Base-by-base conservation (phyloP, 2,888 invertebrate genomes). In the Allophyes oxyacanthae region DNA sequence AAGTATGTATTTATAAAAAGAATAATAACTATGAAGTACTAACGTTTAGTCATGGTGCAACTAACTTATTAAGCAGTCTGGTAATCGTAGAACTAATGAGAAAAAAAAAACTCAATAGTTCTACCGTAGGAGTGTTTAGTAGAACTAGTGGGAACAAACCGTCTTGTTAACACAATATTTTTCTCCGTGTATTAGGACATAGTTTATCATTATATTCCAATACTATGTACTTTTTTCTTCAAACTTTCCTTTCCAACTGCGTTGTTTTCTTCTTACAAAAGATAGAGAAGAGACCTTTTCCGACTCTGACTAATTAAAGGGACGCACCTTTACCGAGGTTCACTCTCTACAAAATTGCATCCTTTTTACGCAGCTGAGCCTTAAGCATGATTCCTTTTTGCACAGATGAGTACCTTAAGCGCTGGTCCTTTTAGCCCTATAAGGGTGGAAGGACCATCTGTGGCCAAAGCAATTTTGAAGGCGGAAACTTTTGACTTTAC, bases 261-360 rank as follows among this genome's bases (percentile, higher is more conserved):
- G 6, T 34, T 14, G 33, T 48, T 65, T 60, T 7, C 11, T 46
- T n/a, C 15, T 48, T 9, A 37, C 9, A 14, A 43, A 7, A 26
- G n/a, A 2, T 36, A 28, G 15, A 57, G 52, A 43, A 0, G 26
- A 26, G 51, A 7, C 30, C 9, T 26, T 41, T 45, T 7, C 26
- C 14, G 9, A 4, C 30, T 11, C 25, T 6, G 32, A 55, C 26
- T 55, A 70, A 69, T 70, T 55, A 62, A 7, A 62, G 34, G 38
- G 26, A 26, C 45, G 8, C 28, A 57, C 57, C 51, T 52, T 36
- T 61, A 8, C 37, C 11, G 46, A 33, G 14, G 61, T n/a, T 32
- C 13, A 15, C 56, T 61, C 42, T 54, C 52, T 43, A 38, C 51
- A 43, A 66, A 58, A 71, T 71, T 63, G 63, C 63, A 71, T 63